Percentiles rank a stretch among this genome's conserved stretches.
phyloP scores from a whole-genome alignment of 2,797 vertebrate species.

The Corythornis leucogaster region DNA sequence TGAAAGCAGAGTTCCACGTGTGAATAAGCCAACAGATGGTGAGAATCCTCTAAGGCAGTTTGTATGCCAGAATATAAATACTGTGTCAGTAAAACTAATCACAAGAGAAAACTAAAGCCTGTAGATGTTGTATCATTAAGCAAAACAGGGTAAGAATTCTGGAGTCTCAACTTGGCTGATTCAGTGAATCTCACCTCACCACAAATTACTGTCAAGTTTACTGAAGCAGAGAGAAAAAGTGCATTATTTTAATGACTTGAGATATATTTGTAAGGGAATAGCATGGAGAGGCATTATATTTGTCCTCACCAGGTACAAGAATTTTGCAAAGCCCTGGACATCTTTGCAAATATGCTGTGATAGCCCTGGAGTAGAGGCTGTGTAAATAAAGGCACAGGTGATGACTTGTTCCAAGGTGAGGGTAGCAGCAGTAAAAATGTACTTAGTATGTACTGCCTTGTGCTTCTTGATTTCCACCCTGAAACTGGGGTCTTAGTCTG shows the following conservation, averaged over 20 bases:
- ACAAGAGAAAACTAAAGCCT: constrained; percentile 38
- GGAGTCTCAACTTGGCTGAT: background rate
- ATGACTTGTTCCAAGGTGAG: background rate
- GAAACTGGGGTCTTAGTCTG: background rate
- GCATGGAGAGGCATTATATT: background rate
- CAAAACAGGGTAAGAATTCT: constrained; percentile 6
- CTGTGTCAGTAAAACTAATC: constrained; percentile 36
- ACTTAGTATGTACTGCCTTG: background rate
- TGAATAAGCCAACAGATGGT: constrained; percentile 63
- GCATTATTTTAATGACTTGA: background rate
- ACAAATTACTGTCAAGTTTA: background rate
- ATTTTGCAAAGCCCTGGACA: background rate
- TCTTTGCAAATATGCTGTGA: background rate
- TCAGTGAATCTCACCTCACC: background rate
- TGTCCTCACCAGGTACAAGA: background rate
- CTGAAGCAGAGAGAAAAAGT: background rate
- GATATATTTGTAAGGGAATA: background rate
- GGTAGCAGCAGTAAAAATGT: background rate
- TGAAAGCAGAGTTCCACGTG: constrained; percentile 2
- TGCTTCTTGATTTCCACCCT: background rate
- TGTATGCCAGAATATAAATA: constrained; percentile 51
- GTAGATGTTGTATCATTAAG: constrained; percentile 36
- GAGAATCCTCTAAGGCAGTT: constrained; percentile 46
- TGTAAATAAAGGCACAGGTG: background rate
- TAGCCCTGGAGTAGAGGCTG: background rate